phyloP scores from a whole-genome alignment of 2,113 vertebrate species.

The Poicephalus meyeri region DNA sequence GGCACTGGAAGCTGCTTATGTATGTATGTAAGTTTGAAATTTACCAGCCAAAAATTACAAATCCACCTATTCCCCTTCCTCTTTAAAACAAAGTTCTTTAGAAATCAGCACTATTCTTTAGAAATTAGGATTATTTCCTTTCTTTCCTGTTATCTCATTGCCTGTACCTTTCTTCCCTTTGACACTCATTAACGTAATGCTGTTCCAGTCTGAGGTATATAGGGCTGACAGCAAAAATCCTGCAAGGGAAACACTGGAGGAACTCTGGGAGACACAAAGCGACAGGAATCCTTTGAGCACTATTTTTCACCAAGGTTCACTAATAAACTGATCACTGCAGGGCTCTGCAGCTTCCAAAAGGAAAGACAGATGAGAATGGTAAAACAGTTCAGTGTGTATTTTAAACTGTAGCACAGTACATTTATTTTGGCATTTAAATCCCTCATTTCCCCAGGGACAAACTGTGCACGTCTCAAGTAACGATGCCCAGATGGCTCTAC shows the following conservation, averaged over 20 bases:
- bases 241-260: background rate
- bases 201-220: background rate
- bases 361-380: background rate
- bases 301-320: background rate
- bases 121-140: background rate
- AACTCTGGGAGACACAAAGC: background rate
- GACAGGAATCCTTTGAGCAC: background rate
- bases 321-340: background rate
- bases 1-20: background rate
- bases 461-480: constrained; percentile 24
- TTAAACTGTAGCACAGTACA: background rate
- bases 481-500: constrained; percentile 21
- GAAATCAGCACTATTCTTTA: background rate
- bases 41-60: background rate
- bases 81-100: background rate
- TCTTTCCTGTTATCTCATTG: background rate
- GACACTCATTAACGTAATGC: background rate
- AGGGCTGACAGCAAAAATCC: background rate
- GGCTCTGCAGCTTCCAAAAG: background rate
- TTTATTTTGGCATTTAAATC: constrained; percentile 46
- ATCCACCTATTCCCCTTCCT: background rate
- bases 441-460: constrained; percentile 34
- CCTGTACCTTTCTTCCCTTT: background rate
- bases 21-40: background rate
- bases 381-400: background rate